A percentile compares a stretch with the other conserved stretches of the same genome.
These are phyloP conservation scores for Drosophila cyrtoloma DNA, from an alignment of 2,888 invertebrate species.

Conservation along the genomic window DNA sequence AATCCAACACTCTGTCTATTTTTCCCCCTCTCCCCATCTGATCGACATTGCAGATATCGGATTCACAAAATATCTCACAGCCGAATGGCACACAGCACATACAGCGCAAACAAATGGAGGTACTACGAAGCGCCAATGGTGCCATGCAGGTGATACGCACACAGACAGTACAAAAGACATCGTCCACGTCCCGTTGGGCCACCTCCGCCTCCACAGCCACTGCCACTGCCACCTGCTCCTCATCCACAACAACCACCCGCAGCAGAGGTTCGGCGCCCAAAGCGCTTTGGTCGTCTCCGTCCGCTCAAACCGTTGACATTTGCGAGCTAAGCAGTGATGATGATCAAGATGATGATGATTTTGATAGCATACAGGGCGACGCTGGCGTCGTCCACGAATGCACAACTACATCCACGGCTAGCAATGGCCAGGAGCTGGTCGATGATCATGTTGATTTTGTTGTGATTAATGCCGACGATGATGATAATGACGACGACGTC, in stretches of 20 bases:
- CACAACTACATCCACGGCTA: constrained; percentile 39
- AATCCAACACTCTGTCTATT: constrained; percentile 58
- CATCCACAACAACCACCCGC: constrained; percentile 59
- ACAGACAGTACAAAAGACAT: constrained; percentile 85
- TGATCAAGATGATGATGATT: constrained; percentile 49
- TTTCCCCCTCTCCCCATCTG: constrained; percentile 51
- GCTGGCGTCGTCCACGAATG: constrained; percentile 57
- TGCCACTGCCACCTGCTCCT: constrained; percentile 51
- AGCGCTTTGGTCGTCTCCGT: constrained; percentile 38
- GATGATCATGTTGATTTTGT: constrained; percentile 73
- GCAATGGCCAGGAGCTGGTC: constrained; percentile 66
- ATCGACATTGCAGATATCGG: constrained; percentile 83
- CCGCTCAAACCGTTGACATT: constrained; percentile 71
- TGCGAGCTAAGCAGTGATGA: constrained; percentile 73
- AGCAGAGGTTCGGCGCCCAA: constrained; percentile 35
- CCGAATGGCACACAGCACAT: constrained; percentile 85
- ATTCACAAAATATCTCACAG: constrained; percentile 85
- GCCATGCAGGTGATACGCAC: constrained; percentile 90
- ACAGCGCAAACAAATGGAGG: constrained; percentile 88
- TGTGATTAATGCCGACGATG: constrained; percentile 69
- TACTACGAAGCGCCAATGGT: constrained; percentile 88
- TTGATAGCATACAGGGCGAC: constrained; percentile 57
- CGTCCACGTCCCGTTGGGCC: constrained; percentile 84
- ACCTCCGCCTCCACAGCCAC: constrained; percentile 63
- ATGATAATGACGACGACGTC: constrained; percentile 41